A percentile compares a stretch with the other conserved stretches of the same genome.
Conservation (phyloP, 1,140 invertebrate species). For the Danaus plexippus region DNA sequence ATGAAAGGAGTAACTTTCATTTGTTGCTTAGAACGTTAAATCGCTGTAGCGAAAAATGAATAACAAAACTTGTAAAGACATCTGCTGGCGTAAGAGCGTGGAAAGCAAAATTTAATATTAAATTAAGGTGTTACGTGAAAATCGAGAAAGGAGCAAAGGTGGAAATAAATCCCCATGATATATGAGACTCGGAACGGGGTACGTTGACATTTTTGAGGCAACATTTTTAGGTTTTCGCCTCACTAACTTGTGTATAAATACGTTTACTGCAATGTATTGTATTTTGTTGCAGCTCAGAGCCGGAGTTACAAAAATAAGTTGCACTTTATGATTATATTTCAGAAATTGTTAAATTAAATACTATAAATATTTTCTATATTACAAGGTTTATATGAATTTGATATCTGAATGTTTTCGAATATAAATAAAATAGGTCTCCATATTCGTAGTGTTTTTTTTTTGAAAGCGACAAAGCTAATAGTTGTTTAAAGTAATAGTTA, state of each 20-base stretch:
- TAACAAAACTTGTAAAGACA: slow-evolving; percentile 60
- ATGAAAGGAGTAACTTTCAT: slow-evolving; percentile 14
- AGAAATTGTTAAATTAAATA: too few relatives aligned
- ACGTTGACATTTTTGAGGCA: slow-evolving; percentile 66
- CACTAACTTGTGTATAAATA: slow-evolving; percentile 27
- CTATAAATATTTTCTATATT: too few relatives aligned
- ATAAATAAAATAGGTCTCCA: too few relatives aligned
- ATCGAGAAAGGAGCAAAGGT: slow-evolving; percentile 64
- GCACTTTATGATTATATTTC: slow-evolving; percentile 9
- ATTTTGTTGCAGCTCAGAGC: slow-evolving; percentile 13
- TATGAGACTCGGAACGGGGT: slow-evolving; percentile 45
- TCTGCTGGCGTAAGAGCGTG: slow-evolving; percentile 41
- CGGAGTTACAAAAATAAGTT: slow-evolving; percentile 8
- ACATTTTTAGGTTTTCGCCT: slow-evolving; percentile 50
- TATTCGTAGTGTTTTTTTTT: too few relatives aligned
- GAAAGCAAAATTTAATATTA: slow-evolving; percentile 68
- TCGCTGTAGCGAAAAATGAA: slow-evolving; percentile 55
- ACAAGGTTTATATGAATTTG: too few relatives aligned
- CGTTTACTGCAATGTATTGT: slow-evolving; percentile 20
- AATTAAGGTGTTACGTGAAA: slow-evolving; percentile 67
- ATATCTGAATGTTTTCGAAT: too few relatives aligned
- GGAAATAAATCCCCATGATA: slow-evolving; percentile 66
- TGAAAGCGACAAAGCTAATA: too few relatives aligned
- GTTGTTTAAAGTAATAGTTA: too few relatives aligned
- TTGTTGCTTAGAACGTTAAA: slow-evolving; percentile 35